phyloP scores from a whole-genome alignment of 1,140 invertebrate genomes.

The Zaprionus tsacasi region DNA sequence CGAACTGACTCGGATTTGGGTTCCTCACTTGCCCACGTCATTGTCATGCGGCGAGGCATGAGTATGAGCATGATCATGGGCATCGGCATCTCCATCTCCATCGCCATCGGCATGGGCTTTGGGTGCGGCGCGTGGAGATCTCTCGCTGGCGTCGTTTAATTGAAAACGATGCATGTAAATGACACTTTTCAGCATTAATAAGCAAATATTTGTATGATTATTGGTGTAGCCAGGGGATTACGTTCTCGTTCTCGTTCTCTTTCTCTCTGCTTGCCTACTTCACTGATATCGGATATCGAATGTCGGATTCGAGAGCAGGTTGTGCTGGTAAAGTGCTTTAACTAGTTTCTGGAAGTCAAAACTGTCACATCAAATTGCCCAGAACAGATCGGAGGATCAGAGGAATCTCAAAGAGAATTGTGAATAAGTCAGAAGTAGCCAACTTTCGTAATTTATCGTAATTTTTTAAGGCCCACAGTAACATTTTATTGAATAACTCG shows the following conservation, averaged over 20 bases:
- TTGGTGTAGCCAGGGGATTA: conserved; percentile 76
- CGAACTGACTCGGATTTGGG: conserved; percentile 28
- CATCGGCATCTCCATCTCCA: background rate
- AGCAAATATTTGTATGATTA: conserved; percentile 83
- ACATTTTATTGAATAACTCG: background rate
- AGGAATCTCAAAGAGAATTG: background rate
- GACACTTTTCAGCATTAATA: conserved; percentile 84
- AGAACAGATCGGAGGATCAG: conserved; percentile 30
- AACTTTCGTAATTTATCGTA: background rate
- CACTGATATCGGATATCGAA: conserved; percentile 16
- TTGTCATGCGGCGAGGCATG: conserved; percentile 24
- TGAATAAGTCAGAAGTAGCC: background rate
- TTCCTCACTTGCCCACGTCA: conserved; percentile 51
- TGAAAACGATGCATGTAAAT: conserved; percentile 84
- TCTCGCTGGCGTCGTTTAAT: conserved; percentile 78
- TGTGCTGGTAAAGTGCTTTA: conserved; percentile 47
- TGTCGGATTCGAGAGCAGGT: conserved; percentile 3
- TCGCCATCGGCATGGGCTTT: conserved; percentile 20
- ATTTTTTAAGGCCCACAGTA: too few species aligned
- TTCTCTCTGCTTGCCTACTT: background rate
- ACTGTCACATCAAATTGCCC: conserved; percentile 37
- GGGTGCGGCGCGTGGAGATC: conserved; percentile 56
- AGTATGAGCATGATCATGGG: conserved; percentile 11
- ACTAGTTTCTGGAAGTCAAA: conserved; percentile 51
- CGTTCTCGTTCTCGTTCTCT: conserved; percentile 29